Conservation (phyloP, 2,113 vertebrate species). For the Craseonycteris thonglongyai region DNA sequence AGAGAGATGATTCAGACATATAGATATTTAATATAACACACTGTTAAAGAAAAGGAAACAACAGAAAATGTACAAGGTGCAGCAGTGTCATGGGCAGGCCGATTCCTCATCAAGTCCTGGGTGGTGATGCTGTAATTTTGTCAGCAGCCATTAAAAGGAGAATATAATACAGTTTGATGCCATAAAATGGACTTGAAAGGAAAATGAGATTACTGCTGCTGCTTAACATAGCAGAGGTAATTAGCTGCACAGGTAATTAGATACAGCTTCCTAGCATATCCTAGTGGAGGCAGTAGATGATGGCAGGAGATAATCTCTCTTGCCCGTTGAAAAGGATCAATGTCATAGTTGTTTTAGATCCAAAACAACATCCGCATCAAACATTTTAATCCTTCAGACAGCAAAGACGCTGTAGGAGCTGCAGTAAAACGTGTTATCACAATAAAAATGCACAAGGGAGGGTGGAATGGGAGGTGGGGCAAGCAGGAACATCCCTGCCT, state of each 20-base stretch:
- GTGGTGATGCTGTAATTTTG: slow-evolving; percentile 29
- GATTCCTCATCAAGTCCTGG: slow-evolving; percentile 18
- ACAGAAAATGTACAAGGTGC: not conserved
- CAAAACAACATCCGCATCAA: slow-evolving; percentile 21
- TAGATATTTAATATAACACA: slow-evolving; percentile 57
- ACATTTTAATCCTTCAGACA: slow-evolving; percentile 23
- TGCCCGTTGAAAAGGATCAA: slow-evolving; percentile 60
- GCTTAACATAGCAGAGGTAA: slow-evolving; percentile 63
- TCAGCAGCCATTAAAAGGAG: slow-evolving; percentile 50
- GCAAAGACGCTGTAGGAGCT: not conserved
- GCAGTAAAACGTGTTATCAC: not conserved
- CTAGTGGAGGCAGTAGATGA: slow-evolving; percentile 40
- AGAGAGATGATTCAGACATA: slow-evolving; percentile 57
- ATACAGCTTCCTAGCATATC: slow-evolving; percentile 38
- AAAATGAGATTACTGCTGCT: slow-evolving; percentile 65
- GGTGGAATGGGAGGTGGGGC: accelerated
- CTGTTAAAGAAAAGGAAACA: not conserved
- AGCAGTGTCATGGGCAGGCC: not conserved
- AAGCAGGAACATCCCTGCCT: not conserved
- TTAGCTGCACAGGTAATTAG: slow-evolving; percentile 70
- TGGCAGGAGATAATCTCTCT: slow-evolving; percentile 57
- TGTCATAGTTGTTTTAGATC: slow-evolving; percentile 51
- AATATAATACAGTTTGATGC: slow-evolving; percentile 50
- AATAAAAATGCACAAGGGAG: not conserved
- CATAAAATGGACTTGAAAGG: slow-evolving; percentile 69